phyloP scores from a whole-genome alignment of 2,888 invertebrate species.

The Cephus sareptanus region DNA sequence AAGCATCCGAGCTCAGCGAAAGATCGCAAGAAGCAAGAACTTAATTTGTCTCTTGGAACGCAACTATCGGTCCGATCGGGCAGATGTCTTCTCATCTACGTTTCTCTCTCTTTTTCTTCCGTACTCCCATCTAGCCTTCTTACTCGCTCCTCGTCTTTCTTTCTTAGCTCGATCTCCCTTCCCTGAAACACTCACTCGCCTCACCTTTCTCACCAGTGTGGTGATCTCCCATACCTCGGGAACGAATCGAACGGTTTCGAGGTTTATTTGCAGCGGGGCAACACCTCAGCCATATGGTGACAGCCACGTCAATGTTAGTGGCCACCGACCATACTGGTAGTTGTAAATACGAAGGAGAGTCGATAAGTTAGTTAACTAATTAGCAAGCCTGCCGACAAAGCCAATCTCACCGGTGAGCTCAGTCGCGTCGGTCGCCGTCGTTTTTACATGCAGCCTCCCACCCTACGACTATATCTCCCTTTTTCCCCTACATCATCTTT shows the following conservation, averaged over 20 bases:
- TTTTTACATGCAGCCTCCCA: slow-evolving; percentile 43
- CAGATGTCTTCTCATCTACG: slow-evolving; percentile 45
- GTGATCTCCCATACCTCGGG: slow-evolving; percentile 10
- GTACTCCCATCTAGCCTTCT: neutral
- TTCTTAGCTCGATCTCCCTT: slow-evolving; percentile 6
- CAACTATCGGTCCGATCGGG: slow-evolving; percentile 53
- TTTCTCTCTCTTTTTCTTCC: neutral
- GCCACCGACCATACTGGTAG: slow-evolving; percentile 23
- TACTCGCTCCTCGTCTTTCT: slow-evolving; percentile 14
- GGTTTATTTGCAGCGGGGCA: slow-evolving; percentile 24
- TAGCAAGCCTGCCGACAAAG: slow-evolving; percentile 65
- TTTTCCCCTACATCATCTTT: slow-evolving; percentile 23
- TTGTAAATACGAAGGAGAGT: slow-evolving; percentile 53
- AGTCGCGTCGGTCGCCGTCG: slow-evolving; percentile 52
- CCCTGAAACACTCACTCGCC: slow-evolving; percentile 12
- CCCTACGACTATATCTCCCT: slow-evolving; percentile 20
- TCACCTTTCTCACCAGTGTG: slow-evolving; percentile 16
- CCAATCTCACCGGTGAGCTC: slow-evolving; percentile 49
- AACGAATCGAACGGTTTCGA: slow-evolving; percentile 41
- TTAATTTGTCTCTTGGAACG: slow-evolving; percentile 61
- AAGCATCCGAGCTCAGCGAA: neutral
- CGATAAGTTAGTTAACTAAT: slow-evolving; percentile 67
- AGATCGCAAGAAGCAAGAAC: slow-evolving; percentile 51
- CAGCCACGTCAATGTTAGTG: slow-evolving; percentile 44
- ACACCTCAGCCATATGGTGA: slow-evolving; percentile 53